Evolutionary conservation across 2,797 vertebrate genomes (phyloP).

Genomic region (Hoplostethus mediterraneus): DNA sequence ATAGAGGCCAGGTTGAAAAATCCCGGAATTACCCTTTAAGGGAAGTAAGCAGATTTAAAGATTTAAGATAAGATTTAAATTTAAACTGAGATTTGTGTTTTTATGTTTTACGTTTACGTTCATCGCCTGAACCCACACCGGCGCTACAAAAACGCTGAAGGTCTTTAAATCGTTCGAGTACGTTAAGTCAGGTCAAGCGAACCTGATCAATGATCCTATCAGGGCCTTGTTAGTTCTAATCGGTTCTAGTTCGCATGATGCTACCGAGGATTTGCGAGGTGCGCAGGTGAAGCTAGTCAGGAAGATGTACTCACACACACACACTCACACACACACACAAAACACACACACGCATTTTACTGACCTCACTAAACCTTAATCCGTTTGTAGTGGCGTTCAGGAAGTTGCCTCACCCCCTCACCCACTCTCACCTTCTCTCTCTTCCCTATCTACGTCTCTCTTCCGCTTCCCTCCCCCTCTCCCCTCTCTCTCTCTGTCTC

Average conservation of each 20-base stretch:
- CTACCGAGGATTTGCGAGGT: conserved; percentile 27
- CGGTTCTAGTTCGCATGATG: conserved; percentile 9
- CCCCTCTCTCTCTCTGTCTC: background rate
- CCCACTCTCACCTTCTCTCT: conserved; percentile 2
- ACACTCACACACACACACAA: background rate
- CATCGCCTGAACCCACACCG: too few relatives aligned
- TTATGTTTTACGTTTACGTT: background rate
- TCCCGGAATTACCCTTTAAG: too few relatives aligned
- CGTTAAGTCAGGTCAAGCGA: too few relatives aligned
- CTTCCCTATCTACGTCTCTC: too few relatives aligned
- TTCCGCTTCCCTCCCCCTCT: background rate
- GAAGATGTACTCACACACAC: too few relatives aligned
- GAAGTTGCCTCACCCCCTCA: conserved; percentile 25
- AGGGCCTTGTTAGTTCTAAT: background rate
- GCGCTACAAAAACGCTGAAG: too few relatives aligned
- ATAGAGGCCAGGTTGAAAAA: too few relatives aligned
- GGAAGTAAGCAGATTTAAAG: too few relatives aligned
- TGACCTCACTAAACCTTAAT: conserved; percentile 49
- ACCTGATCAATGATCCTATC: background rate
- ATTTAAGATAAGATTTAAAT: too few relatives aligned
- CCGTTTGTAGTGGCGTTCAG: conserved; percentile 43
- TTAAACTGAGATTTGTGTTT: background rate
- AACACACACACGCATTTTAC: conserved; percentile 4
- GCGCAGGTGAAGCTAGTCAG: background rate
- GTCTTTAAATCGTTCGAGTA: too few relatives aligned